Evolutionary conservation across 2,113 vertebrate genomes (phyloP), one percentile per base, ranked within the genome.

Genomic region (Hydrochoerus hydrochaeris): DNA sequence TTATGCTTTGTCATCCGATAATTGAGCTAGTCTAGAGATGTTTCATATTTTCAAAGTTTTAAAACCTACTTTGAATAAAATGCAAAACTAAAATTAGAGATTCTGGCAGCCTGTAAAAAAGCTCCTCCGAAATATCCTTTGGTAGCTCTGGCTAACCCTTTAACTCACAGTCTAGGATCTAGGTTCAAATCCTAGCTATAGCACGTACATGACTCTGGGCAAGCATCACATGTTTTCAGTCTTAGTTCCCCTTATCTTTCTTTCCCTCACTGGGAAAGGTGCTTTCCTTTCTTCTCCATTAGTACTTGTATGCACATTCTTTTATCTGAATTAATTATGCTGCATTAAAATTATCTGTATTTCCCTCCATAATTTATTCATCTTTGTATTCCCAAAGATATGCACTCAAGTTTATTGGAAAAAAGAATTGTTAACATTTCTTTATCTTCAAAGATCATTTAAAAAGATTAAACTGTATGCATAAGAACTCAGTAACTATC

Each of bases 71-170:
- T n/a, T 67, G 58, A 92, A 75, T 80, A 85, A 78, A 86, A 84
- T 7, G 14, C n/a, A 65, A 46, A 67, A 89, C 44, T 69, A n/a
- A 90, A 71, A 81, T 60, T 80, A 96, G 65, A 88, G 28, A 58
- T 52, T 13, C n/a, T 22, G 41, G 52, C 38, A 85, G 58, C 24
- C 60, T 87, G 13, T 11, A 52, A 32, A 41, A 94, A 82, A 69
- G 57, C 90, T 46, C 44, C 7, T n/a, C 71, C 26, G 78, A 58
- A 93, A 86, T 30, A 57, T 9, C 11, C 8, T 69, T 84, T 28
- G 60, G 49, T 8, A 86, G 22, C 11, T 7, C 41, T 1, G 7
- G 62, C 19, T 32, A 41, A 24, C 30, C 20, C 24, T 86, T 83
- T 67, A n/a, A 62, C 63, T 44, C 44, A 44, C 41, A 77, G 32